phyloP scores from a whole-genome alignment of 2,888 invertebrate species.

The Epinotia nisella region DNA sequence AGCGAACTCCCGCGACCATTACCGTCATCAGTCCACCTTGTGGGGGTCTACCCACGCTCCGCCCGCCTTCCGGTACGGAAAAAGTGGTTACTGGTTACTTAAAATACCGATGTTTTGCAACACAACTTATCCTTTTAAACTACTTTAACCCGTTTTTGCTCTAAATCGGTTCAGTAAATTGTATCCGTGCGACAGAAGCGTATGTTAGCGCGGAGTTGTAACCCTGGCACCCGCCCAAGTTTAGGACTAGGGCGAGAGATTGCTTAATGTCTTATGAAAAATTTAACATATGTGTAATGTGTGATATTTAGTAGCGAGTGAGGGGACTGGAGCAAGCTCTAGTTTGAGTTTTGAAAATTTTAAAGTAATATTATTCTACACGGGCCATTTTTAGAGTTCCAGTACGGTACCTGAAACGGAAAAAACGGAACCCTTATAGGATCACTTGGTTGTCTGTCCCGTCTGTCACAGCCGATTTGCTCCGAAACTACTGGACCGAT shows the following conservation, averaged over 20 bases:
- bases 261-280: constrained; percentile 44
- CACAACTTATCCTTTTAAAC: not conserved
- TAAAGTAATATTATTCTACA: too few relatives aligned
- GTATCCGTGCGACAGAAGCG: constrained; percentile 21
- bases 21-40: too few relatives aligned
- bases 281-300: constrained; percentile 33
- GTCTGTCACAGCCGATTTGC: too few relatives aligned
- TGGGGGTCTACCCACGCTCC: too few relatives aligned
- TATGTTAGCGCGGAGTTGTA: constrained; percentile 30
- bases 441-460: too few relatives aligned
- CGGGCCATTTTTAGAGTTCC: too few relatives aligned
- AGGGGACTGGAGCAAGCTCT: not conserved
- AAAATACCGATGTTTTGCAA: not conserved
- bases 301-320: constrained; percentile 20
- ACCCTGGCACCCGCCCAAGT: constrained; percentile 37
- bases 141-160: constrained; percentile 14
- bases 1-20: too few relatives aligned
- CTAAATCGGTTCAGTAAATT: constrained; percentile 28
- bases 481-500: too few relatives aligned
- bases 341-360: not conserved
- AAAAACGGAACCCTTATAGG: too few relatives aligned
- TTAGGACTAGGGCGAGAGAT: constrained; percentile 39
- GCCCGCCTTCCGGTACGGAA: too few relatives aligned
- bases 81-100: not conserved
- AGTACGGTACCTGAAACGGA: too few relatives aligned